These are phyloP conservation scores for Bombus difficillimus DNA, from an alignment of 1,140 invertebrate genomes.

Conservation along the genomic window DNA sequence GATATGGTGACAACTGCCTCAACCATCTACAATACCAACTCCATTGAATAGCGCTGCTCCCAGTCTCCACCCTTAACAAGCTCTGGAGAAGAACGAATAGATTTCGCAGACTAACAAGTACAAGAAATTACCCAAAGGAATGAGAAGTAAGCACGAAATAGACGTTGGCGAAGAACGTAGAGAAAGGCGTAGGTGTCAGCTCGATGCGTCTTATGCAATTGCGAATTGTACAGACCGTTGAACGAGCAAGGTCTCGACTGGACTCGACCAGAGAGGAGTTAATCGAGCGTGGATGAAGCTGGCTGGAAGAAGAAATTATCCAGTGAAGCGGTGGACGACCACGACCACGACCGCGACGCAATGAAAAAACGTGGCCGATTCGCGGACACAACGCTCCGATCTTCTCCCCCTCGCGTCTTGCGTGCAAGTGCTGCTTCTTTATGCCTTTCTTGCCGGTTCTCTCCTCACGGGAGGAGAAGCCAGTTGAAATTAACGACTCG, in stretches of 20 bases:
- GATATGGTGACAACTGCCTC: not conserved
- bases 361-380: conserved; percentile 6
- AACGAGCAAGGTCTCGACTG: conserved; percentile 54
- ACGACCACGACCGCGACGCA: not conserved
- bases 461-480: conserved; percentile 25
- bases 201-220: conserved; percentile 37
- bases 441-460: conserved; percentile 29
- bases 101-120: not conserved
- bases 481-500: conserved; percentile 68
- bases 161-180: too few relatives aligned
- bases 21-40: not conserved
- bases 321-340: not conserved
- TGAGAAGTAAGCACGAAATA: not conserved
- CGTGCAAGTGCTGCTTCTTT: conserved; percentile 10
- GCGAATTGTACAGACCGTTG: conserved; percentile 44
- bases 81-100: not conserved
- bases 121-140: not conserved
- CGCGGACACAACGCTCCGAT: not conserved
- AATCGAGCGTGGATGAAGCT: conserved; percentile 65
- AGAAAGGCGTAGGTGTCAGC: conserved; percentile 2
- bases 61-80: not conserved
- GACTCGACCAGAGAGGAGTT: conserved; percentile 45
- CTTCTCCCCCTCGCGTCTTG: not conserved
- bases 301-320: conserved; percentile 57
- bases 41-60: not conserved